Conservation (phyloP, 2,888 invertebrate species). For the Drosophila fungiperda region DNA sequence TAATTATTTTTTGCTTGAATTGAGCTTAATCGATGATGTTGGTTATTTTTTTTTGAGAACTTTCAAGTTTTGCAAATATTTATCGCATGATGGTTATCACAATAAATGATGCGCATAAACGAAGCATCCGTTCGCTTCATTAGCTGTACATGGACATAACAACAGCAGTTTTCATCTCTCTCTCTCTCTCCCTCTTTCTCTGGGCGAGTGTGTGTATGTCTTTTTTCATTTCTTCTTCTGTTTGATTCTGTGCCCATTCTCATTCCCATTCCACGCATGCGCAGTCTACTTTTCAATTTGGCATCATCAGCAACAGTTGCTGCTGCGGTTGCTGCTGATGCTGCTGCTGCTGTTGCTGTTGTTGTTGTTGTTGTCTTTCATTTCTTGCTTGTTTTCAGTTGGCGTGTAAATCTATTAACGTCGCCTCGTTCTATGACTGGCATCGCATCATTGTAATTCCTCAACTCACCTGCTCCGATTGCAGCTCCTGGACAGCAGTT, state of each 20-base stretch:
- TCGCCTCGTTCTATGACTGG: constrained; percentile 74
- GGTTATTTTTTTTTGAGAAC: not conserved
- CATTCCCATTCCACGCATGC: constrained; percentile 75
- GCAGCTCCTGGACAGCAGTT: constrained; percentile 32
- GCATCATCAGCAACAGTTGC: constrained; percentile 69
- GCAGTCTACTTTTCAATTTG: constrained; percentile 78
- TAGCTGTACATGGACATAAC: constrained; percentile 59
- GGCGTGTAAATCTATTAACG: constrained; percentile 81
- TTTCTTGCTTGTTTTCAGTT: constrained; percentile 60
- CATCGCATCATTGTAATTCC: constrained; percentile 77
- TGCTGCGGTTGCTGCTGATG: constrained; percentile 8
- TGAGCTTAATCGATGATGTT: not conserved
- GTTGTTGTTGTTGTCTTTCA: constrained; percentile 38
- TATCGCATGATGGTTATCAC: not conserved
- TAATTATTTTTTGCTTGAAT: not conserved
- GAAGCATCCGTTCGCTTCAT: constrained; percentile 59
- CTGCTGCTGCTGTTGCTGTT: constrained; percentile 18
- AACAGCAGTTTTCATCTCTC: constrained; percentile 24
- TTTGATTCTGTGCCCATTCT: constrained; percentile 63
- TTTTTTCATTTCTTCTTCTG: constrained; percentile 17
- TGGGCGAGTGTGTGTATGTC: not conserved
- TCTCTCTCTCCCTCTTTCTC: constrained; percentile 1
- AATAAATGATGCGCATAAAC: constrained; percentile 21
- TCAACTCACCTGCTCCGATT: constrained; percentile 61
- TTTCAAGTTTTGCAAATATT: not conserved